Conservation (phyloP, 1,140 invertebrate genomes). For the Homarus americanus region DNA sequence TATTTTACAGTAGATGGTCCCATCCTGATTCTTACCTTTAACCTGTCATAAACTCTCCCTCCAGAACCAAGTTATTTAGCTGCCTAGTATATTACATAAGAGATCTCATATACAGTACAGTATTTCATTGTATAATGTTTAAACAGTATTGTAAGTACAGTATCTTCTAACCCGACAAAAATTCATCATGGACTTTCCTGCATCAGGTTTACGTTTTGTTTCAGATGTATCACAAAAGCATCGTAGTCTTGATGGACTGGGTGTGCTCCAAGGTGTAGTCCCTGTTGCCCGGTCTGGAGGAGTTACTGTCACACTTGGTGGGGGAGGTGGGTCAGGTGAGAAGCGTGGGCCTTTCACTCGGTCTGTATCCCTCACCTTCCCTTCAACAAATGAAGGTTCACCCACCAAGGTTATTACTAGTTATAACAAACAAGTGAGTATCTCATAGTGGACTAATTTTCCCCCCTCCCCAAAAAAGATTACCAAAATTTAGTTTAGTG, state of each 20-base stretch:
- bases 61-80: too few relatives aligned
- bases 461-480: background rate
- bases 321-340: constrained; percentile 33
- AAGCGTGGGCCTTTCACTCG: constrained; percentile 62
- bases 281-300: constrained; percentile 61
- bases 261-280: background rate
- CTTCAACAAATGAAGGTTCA: constrained; percentile 39
- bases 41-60: too few relatives aligned
- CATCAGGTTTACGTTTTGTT: background rate
- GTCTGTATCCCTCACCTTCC: constrained; percentile 69
- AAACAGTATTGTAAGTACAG: too few relatives aligned
- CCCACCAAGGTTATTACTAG: constrained; percentile 65
- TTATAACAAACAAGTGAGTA: constrained; percentile 69
- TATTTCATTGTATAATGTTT: too few relatives aligned
- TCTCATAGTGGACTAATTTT: background rate
- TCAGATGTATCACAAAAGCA: constrained; percentile 30
- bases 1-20: too few relatives aligned
- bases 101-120: too few relatives aligned
- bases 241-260: constrained; percentile 30
- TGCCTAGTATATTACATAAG: too few relatives aligned
- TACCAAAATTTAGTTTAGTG: too few relatives aligned
- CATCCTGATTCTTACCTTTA: too few relatives aligned
- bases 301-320: constrained; percentile 61
- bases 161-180: too few relatives aligned
- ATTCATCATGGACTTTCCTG: background rate